Evolutionary conservation across 2,113 vertebrate species (phyloP), one percentile per base, ranked within the genome.

Genomic region (Corvus cornix): DNA sequence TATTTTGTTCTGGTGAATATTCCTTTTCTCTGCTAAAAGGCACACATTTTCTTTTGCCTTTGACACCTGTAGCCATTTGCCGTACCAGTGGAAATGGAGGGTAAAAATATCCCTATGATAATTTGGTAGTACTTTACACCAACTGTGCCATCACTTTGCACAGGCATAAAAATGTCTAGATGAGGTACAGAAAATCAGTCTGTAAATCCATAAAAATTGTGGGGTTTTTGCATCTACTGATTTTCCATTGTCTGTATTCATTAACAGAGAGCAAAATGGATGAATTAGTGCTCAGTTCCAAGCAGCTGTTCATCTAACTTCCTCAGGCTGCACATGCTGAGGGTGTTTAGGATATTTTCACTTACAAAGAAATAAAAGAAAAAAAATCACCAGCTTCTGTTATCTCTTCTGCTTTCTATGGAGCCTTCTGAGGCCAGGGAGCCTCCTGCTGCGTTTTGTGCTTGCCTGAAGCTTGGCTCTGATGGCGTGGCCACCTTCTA

Each of bases 241-340:
- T 96, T 97, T 96, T 81, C 62, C 80, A 92, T 97, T 96, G 92
- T 97, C 95, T 87, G 5, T 39, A n/a, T 90, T 92, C 85, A 90
- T 96, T 96, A 94, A 81, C 76, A 74, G 75, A 84, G 52, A 89
- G 92, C 20, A 88, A 89, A 95, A 78, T 84, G 88, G 85, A 89
- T 94, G 88, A 94, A 94, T 95, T 96, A 84, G 68, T 74, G 52
- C 89, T 95, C 52, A 46, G 76, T 74, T 92, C 83, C 69, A 89
- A 77, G 73, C 95, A 93, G 95, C 95, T 96, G 95, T 84, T 97
- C 82, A 23, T 93, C 92, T 69, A 46, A 74, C 83, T 84, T 88
- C 64, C 93, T 43, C 86, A 76, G 62, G 80, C 95, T 93, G 96
- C 88, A 84, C 76, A 90, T 63, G 75, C 68, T 81, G 76, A 69